Base-by-base conservation (phyloP, 2,888 invertebrate species). In the Sesamia inferens region DNA sequence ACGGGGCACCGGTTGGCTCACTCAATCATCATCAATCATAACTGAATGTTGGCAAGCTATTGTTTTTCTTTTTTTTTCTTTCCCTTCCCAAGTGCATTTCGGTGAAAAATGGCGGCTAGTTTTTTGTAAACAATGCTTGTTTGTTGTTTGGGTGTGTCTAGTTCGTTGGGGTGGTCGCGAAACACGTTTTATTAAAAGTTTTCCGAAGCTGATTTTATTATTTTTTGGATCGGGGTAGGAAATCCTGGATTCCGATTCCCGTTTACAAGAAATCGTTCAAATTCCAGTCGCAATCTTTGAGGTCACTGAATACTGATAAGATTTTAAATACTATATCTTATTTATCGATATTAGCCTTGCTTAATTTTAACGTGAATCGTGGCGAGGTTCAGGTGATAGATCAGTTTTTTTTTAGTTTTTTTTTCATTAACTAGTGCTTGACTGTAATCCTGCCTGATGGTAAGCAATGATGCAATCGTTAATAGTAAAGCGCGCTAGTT, bases 21-120 rank as follows among this genome's bases (percentile, higher is more conserved):
- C 79, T 90, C 86, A 83, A 88, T 90, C 90, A 90, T 90, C 88
- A 90, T 90, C 90, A 90, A 90, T 90, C 90, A 90, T 86, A 66
- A 42, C 69, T 63, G 75, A 74, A 80, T 76, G 84, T 75, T 82
- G 86, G 81, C 85, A 83, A 79, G 76, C 81, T 59, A 81, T 82
- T 86, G 82, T 86, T 85, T 86, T 82, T 76, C 61, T 78, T 80
- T 80, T 79, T 76, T 77, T 61, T 63, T 42, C 64, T 47, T 68
- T 69, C 58, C 65, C 51, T 57, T 48, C 57, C 48, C 68, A 70
- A 86, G 81, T 87, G 86, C 86, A 87, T 85, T 86, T 81, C 57
- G 58, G 80, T 84, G 81, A 85, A 86, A 86, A 87, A 86, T 86
- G 78, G 76, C 65, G 67, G 57, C 61, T 71, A 68, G 74, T 77